Evolutionary conservation across 2,113 vertebrate species (phyloP), one percentile per base, ranked within the genome.

Genomic region (Percopsis transmontana): DNA sequence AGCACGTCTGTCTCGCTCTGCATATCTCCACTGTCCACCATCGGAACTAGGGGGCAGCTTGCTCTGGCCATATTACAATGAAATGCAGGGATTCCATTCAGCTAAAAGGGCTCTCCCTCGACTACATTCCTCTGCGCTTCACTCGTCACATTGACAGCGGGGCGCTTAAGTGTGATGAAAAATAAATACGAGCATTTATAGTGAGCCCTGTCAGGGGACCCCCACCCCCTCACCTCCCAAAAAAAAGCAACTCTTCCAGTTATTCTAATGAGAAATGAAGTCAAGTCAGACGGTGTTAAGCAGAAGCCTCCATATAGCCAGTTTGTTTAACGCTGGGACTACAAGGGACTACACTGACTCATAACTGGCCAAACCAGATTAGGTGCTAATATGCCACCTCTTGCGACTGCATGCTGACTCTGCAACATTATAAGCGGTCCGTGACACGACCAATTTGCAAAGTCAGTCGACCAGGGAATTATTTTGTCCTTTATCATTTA

Each of bases 361-460:
- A 63, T 85, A 85, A 83, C 87, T 86, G 72, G 82, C 85, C 58
- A 65, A 62, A 39, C 24, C 73, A 50, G 33, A 55, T 59, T 56
- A 16, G 0, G 0, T 18, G 58, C 50, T 68, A 72, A 59, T 48
- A 68, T 18, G 69, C 33, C 18, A 18, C 18, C 50, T 62, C 50
- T 64, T 24, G 18, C 60, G 51, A 15, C 15, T 53, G 40, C 47
- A 41, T 56, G 58, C 88, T 88, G 86, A 89, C 76, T 81, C 73
- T 11, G 79, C 77, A 73, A 12, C 70, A 72, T 75, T 51, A 56
- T 62, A 81, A 81, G 64, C 64, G 68, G 68, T 87, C 64, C n/a
- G 63, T 81, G 84, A 89, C 87, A 88, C 56, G 77, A 85, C 73
- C 83, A 90, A 91, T 91, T 91, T 91, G 80, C 82, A 81, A 84